Evolutionary conservation across 1,140 invertebrate species (phyloP).

Genomic region (Phortica variegata): DNA sequence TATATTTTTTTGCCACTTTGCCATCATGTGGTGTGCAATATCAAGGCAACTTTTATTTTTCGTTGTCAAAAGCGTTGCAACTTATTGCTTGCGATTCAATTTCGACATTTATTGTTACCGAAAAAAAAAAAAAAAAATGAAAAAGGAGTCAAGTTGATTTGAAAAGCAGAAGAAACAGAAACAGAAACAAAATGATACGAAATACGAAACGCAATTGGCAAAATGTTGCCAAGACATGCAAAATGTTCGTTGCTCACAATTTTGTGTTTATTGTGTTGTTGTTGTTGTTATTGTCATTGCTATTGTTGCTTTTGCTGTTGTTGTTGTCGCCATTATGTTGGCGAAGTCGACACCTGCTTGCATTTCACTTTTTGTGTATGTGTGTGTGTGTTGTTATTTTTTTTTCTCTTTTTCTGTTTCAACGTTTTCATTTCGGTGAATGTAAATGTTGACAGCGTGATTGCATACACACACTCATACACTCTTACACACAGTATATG

Average conservation of each 20-base stretch:
- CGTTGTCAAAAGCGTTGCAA: constrained; percentile 29
- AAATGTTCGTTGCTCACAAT: constrained; percentile 45
- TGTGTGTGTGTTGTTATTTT: constrained; percentile 4
- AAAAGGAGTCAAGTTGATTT: background rate
- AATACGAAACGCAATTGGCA: constrained; percentile 50
- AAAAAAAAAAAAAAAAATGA: constrained; percentile 13
- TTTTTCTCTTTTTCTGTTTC: constrained; percentile 1
- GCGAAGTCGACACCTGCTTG: constrained; percentile 12
- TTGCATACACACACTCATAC: constrained; percentile 6
- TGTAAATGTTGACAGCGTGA: constrained; percentile 8
- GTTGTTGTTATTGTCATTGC: constrained; percentile 12
- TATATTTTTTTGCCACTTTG: background rate
- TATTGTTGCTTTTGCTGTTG: too few species aligned
- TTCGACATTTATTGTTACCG: constrained; percentile 32
- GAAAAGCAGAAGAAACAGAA: background rate
- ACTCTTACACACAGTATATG: background rate
- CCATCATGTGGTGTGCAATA: constrained; percentile 14
- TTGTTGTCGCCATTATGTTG: background rate
- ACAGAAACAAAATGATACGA: constrained; percentile 20
- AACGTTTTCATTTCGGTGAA: constrained; percentile 2
- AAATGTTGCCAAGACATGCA: constrained; percentile 50
- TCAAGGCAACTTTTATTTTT: constrained; percentile 38
- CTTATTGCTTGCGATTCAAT: constrained; percentile 36
- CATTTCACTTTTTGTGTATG: constrained; percentile 9
- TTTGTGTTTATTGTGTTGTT: constrained; percentile 24